Evolutionary conservation across 1,140 invertebrate genomes (phyloP), one percentile per base, ranked within the genome.

Genomic region (Cephus cinctus): DNA sequence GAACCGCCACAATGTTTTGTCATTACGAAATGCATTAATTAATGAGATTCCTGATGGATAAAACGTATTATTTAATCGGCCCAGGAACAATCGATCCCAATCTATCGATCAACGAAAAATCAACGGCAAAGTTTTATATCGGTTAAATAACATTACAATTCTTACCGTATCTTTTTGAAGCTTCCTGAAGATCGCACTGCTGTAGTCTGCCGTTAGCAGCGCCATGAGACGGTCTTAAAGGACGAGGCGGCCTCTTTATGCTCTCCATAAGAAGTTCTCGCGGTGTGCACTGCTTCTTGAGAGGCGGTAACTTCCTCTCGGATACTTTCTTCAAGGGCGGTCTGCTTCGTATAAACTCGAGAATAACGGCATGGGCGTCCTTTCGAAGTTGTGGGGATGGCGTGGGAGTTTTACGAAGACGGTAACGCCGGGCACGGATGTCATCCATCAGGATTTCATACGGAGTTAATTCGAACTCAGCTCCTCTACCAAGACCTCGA

Each of bases 401-500:
- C 34, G 90, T 59, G 0, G 71, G 69, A 11, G 71, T 67, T 75
- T 90, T 90, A 58, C 84, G 83, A 43, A 90, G 76, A 61, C 88
- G 90, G 77, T 94, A 97, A 59, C 89, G 83, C 59, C 90, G 85
- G 18, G 89, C 87, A 56, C 93, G 78, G 55, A 98, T 98, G 67
- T 98, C 95, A 63, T 98, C 92, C 88, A 98, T 94, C 9, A 98
- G 80, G 63, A 96, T 96, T 78, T 98, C 95, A 70, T 96, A 97
- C 5, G 95, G 95, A n/a, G 95, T 98, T 51, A 97, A 73, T 73
- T 96, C 92, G 73, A 89, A 98, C 75, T 97, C 94, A 82, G 32
- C 85, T 80, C 27, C 83, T 82, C 48, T 67, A 9, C 59, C 50
- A 22, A 53, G 50, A 16, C 51, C 56, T 3, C 52, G 58, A 4